These are phyloP conservation scores for Sterrhoptilus dennistouni DNA, from an alignment of 2,113 vertebrate species.

Conservation along the genomic window DNA sequence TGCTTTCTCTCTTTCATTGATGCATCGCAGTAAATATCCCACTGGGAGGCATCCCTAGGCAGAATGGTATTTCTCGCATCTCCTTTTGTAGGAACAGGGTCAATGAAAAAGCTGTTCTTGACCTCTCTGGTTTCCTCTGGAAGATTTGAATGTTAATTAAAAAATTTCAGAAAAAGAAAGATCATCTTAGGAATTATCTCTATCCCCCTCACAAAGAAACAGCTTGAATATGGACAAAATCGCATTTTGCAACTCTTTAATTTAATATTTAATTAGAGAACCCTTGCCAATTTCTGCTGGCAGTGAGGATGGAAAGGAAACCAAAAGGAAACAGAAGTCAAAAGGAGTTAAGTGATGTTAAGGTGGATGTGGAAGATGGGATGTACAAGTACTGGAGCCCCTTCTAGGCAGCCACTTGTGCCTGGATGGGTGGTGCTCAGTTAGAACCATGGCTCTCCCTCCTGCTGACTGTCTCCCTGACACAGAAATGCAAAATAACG, in stretches of 20 bases:
- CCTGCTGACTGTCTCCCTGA: not conserved
- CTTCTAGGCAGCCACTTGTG: not conserved
- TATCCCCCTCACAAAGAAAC: not conserved
- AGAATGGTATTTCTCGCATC: not conserved
- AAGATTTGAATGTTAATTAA: not conserved
- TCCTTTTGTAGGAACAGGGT: not conserved
- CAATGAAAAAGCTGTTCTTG: not conserved
- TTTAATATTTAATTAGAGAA: not conserved
- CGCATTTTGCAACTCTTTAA: not conserved
- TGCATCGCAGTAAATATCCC: not conserved
- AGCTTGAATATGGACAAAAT: not conserved
- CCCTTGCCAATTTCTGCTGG: not conserved
- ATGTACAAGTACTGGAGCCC: not conserved
- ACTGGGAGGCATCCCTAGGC: not conserved
- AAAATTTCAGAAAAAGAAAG: not conserved
- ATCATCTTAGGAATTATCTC: not conserved
- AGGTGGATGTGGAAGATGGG: fast-evolving
- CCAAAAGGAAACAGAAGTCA: not conserved
- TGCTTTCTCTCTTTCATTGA: not conserved
- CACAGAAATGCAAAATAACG: not conserved
- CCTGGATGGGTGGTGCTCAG: not conserved
- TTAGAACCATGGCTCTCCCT: not conserved
- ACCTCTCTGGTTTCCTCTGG: not conserved
- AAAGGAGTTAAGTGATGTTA: not conserved
- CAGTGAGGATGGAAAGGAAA: not conserved